Base-by-base conservation (phyloP, 2,113 vertebrate species). In the Mastomys natalensis region DNA sequence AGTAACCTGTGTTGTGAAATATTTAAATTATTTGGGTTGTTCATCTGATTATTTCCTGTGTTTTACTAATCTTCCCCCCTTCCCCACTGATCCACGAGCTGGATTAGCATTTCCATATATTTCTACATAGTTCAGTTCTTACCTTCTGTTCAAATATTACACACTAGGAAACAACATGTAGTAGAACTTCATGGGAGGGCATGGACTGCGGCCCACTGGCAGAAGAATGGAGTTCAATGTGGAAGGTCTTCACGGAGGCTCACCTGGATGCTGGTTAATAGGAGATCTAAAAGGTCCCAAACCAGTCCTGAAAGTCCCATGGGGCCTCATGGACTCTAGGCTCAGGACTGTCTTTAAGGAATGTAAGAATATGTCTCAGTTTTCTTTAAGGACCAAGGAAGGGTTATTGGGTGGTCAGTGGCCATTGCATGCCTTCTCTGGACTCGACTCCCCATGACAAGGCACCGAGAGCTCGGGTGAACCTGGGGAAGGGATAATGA, bases 31-130 rank as follows among this genome's bases (percentile, higher is more conserved):
- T 90, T 94, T 76, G 24, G 51, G 37, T 94, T 62, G 6, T 91
- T 96, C 37, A 72, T 24, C 29, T 88, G 80, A 40, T 62, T 76
- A 73, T 90, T 97, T 22, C 53, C 37, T 81, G 15, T 40, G 51
- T 43, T 96, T 93, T 74, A 4, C 16, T 45, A 48, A 3, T 17
- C 13, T 91, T 88, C 68, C 76, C 2, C 29, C 9, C 70, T 64
- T 1, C n/a, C 45, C 60, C 12, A 74, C 37, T 84, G 82, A 84
- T 64, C 64, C 45, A 73, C 17, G 13, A 21, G 51, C 31, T 77
- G 24, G 19, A 68, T 82, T 29, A 78, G 19, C 4, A 82, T 91
- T 22, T 74, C 72, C 51, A 64, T n/a, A 40, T 26, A 21, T 9
- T 37, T 93, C 68, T 64, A 8, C 12, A 72, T 40, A 91, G 72